These are phyloP conservation scores for Menidia menidia DNA, from an alignment of 2,797 vertebrate genomes.

Conservation along the genomic window DNA sequence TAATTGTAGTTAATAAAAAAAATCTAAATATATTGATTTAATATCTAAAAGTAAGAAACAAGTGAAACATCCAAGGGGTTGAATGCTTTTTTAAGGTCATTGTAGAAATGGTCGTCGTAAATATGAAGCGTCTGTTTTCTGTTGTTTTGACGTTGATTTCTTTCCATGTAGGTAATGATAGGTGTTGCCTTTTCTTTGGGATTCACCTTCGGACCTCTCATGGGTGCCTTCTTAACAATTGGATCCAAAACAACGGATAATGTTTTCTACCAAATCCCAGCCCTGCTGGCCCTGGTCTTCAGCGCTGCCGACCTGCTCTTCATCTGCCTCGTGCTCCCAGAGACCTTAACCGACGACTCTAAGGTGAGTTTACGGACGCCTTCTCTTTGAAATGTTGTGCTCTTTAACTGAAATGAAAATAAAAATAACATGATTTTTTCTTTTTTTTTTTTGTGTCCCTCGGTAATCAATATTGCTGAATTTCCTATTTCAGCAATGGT, in stretches of 20 bases:
- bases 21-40: no score
- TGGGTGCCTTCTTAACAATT: conserved; percentile 90
- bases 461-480: no score
- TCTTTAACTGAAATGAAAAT: no score
- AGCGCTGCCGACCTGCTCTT: conserved; percentile 87
- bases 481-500: no score
- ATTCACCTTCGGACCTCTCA: conserved; percentile 94
- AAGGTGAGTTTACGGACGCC: conserved; percentile 81
- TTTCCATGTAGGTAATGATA: conserved; percentile 89
- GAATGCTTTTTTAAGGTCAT: no score
- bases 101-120: no score
- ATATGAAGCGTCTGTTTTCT: no score
- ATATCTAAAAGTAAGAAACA: no score
- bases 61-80: no score
- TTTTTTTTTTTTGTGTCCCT: no score
- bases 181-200: conserved; percentile 95
- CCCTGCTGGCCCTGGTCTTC: conserved; percentile 88
- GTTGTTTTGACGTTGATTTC: background rate
- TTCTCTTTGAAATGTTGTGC: background rate
- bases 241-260: conserved; percentile 73
- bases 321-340: conserved; percentile 90
- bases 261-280: conserved; percentile 85
- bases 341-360: conserved; percentile 87
- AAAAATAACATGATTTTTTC: no score
- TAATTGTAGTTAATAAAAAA: no score